A percentile compares a stretch with the other conserved stretches of the same genome.
Evolutionary conservation across 2,888 invertebrate species (phyloP).

Genomic region (Eurytoma adleriae): DNA sequence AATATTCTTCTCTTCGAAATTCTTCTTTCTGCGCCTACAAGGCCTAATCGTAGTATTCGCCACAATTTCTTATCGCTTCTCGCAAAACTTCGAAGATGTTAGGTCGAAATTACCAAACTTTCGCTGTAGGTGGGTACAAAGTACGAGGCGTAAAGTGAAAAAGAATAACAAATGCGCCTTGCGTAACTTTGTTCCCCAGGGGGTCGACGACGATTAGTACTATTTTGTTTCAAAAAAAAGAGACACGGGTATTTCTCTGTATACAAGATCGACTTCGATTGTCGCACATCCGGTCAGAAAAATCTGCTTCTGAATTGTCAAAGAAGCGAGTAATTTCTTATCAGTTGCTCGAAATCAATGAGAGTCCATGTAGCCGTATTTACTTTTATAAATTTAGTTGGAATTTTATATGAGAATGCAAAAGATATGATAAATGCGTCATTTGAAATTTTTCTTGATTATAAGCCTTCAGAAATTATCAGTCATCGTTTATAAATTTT

Average conservation of each 20-base stretch:
- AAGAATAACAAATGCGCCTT: background rate
- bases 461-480: no score
- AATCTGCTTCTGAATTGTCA: background rate
- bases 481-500: no score
- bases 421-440: background rate
- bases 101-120: slow-evolving; percentile 8
- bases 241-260: no score
- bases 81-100: background rate
- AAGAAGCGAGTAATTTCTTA: no score
- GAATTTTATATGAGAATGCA: background rate
- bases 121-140: background rate
- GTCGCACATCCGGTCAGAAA: background rate
- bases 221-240: background rate
- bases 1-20: no score
- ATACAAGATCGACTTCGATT: background rate
- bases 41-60: background rate
- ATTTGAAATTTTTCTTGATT: background rate
- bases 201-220: background rate
- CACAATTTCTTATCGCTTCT: background rate
- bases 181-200: background rate
- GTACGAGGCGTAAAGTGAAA: background rate
- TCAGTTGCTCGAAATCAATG: background rate
- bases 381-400: background rate
- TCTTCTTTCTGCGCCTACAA: no score
- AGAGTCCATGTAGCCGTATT: no score